Evolutionary conservation across 2,797 vertebrate genomes (phyloP), one percentile per base, ranked within the genome.

Genomic region (Aldrovandia affinis): DNA sequence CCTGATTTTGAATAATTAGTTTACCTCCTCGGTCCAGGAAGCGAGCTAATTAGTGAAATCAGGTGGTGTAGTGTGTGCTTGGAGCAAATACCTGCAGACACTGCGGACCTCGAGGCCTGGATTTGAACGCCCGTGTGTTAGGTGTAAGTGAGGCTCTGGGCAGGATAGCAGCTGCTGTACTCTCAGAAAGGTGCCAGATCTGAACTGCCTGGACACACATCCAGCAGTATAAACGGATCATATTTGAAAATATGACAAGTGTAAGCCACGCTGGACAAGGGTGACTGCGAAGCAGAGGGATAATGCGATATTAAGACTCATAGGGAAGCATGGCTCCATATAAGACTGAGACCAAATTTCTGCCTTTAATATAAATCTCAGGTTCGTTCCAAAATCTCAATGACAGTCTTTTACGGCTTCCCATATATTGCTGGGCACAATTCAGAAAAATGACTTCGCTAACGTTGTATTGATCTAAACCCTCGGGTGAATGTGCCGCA

Each of bases 401-500:
- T 42, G 68, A 68, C 30, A 68, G 36, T 68, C 36, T 42, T 42
- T 73, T 42, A 73, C 39, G 33, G 22, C 68, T 25, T 73, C 20
- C n/a, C 36, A 39, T 42, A 73, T 73, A 73, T 73, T 73, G 36
- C 68, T 73, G 68, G 33, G 39, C 39, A 33, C 30, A 22, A 39
- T 39, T 22, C 33, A 73, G 36, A n/a, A 73, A 73, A 73, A 36
- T 73, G 68, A 73, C 14, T 22, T 42, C 8, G 33, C 65, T 30
- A 39, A 73, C 20, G 33, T 73, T 73, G 18, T 73, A 73, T 42
- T 42, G 68, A 73, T 73, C 36, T 73, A 42, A 73, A 73, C 22
- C 63, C 36, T 39, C 68, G 20, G 68, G 68, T 42, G 33, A 73
- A 25, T 73, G 33, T 73, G 33, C 39, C 2, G 68, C 14, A 39